Evolutionary conservation across 2,113 vertebrate species (phyloP), one percentile per base, ranked within the genome.

Genomic region (Thinocorus orbignyianus): DNA sequence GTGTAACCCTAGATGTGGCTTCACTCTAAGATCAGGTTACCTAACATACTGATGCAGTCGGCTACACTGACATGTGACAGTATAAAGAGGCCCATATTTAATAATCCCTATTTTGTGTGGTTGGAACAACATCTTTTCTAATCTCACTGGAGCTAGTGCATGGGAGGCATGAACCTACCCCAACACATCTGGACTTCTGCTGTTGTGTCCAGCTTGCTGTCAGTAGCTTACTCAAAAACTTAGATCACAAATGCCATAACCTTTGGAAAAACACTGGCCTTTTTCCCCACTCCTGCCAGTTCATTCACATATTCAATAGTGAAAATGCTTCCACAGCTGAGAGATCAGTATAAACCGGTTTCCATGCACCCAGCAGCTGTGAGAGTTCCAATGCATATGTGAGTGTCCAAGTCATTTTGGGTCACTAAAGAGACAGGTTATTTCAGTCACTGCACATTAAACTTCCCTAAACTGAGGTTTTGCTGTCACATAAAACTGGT

Each of bases 301-400:
- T 57, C 39, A 57, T 89, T 88, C 83, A 73, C 25, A 13, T 87
- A 48, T 65, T 90, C 46, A 69, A 42, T 55, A 90, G 44, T n/a
- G 33, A 86, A 95, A 90, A 90, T 41, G 37, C 74, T 95, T 95
- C 90, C 66, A 64, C 44, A 87, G 87, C 39, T 76, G 78, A 44
- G 31, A 30, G 39, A 39, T 91, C 48, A 20, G 0, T 71, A 35
- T 10, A 51, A 44, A 28, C 49, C 14, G 10, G 22, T 65, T 92
- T 89, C 81, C 73, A 48, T n/a, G 70, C 30, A 91, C 41, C 18
- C 70, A 65, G 23, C 57, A 72, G 48, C 44, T 81, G 60, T 85
- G 62, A 61, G 48, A 65, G 28, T 76, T 70, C 61, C 78, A 8
- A 10, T 0, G 41, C 81, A n/a, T 52, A 14, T 79, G 41, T 81